Percentiles rank a stretch among this genome's conserved stretches.
phyloP scores from a whole-genome alignment of 2,797 vertebrate species.

The Pelochelys cantorii region DNA sequence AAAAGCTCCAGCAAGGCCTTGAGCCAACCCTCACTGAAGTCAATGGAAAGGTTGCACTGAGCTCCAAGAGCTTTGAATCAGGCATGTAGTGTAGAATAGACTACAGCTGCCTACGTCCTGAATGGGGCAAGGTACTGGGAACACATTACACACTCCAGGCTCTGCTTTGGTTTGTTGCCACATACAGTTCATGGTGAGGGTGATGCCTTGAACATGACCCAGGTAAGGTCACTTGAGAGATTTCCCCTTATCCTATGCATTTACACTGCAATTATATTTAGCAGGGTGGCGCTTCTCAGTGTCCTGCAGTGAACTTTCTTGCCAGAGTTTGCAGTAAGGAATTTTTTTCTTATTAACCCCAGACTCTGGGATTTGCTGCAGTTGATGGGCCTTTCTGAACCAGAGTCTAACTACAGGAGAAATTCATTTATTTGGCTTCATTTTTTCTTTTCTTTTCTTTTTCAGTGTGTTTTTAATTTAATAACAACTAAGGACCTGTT shows the following conservation, averaged over 20 bases:
- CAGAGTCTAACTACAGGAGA: neutral
- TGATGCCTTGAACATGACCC: neutral
- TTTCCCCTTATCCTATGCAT: too few relatives aligned
- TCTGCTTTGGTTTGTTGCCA: neutral
- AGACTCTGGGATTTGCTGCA: neutral
- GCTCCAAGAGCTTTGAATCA: neutral
- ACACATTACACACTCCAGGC: neutral
- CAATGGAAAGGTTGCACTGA: neutral
- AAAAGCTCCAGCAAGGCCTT: neutral
- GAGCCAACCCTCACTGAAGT: neutral
- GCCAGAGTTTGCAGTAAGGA: neutral
- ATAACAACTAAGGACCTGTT: too few relatives aligned
- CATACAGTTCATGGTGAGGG: neutral
- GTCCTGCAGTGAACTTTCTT: neutral
- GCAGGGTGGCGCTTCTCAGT: neutral
- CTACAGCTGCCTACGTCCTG: neutral
- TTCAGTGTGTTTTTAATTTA: neutral
- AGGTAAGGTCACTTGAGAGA: neutral
- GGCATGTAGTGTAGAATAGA: neutral
- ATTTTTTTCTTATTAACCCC: fast-evolving
- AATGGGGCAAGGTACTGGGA: too few relatives aligned
- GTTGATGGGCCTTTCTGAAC: neutral
- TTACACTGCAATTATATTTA: too few relatives aligned
- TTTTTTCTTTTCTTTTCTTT: neutral
- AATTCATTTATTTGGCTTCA: neutral